Evolutionary conservation across 2,797 vertebrate species (phyloP).

Genomic region (Numenius phaeopus): DNA sequence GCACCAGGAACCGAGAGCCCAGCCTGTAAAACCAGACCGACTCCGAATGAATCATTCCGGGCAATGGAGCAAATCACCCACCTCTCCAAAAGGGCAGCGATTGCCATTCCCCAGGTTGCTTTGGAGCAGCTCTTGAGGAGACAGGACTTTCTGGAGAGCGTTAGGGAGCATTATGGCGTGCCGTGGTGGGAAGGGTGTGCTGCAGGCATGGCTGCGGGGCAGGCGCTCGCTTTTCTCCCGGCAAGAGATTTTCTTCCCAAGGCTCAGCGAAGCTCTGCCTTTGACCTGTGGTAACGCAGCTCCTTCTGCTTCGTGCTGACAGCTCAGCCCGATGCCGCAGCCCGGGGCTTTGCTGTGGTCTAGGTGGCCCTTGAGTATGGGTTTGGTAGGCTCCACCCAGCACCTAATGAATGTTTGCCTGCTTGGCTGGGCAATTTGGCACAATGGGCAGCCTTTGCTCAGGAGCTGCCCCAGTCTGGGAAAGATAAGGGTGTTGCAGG

Average conservation of each 20-base stretch:
- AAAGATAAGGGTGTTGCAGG: neutral
- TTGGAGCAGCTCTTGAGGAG: neutral
- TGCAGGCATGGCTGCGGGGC: neutral
- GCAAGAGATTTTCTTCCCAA: neutral
- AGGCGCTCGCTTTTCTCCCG: neutral
- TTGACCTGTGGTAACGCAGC: neutral
- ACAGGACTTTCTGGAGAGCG: fast-evolving
- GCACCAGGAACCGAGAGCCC: neutral
- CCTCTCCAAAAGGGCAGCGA: neutral
- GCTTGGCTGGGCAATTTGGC: neutral
- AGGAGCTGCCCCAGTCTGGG: neutral
- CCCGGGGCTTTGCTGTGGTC: neutral
- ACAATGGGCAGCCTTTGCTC: neutral
- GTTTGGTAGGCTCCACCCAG: neutral
- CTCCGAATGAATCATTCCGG: neutral
- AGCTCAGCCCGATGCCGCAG: neutral
- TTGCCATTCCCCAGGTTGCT: neutral
- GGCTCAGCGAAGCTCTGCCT: neutral
- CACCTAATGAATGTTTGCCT: neutral
- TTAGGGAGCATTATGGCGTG: fast-evolving
- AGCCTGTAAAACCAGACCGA: neutral
- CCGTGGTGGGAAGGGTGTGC: fast-evolving
- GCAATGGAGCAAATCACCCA: neutral
- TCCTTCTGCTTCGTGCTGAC: neutral
- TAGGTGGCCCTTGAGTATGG: neutral